These are phyloP conservation scores for Thunnus thynnus DNA, from an alignment of 2,113 vertebrate species.

Conservation along the genomic window DNA sequence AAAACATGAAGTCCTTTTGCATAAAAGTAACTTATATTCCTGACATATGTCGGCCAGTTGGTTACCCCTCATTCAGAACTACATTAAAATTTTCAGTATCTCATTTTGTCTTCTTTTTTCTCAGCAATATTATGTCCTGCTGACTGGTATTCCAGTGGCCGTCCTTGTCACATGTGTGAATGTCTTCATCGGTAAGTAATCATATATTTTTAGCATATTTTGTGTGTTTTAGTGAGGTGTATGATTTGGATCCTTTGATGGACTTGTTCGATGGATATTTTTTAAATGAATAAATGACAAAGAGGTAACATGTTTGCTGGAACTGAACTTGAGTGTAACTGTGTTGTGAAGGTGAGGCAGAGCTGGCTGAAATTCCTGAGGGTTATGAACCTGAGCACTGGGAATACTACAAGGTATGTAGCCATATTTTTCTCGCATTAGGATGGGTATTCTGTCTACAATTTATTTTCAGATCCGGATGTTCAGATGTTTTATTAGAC, in stretches of 20 bases:
- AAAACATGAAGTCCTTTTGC: neutral
- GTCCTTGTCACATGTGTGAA: slow-evolving; percentile 88
- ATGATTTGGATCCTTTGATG: neutral
- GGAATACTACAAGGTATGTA: slow-evolving; percentile 93
- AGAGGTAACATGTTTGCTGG: neutral
- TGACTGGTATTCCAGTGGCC: slow-evolving; percentile 90
- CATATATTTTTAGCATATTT: neutral
- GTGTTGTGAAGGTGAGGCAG: slow-evolving; percentile 89
- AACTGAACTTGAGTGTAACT: slow-evolving; percentile 16
- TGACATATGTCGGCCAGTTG: neutral
- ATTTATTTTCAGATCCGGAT: neutral
- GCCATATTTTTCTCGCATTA: neutral
- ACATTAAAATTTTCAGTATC: neutral
- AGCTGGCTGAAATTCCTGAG: slow-evolving; percentile 93
- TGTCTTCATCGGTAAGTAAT: slow-evolving; percentile 91
- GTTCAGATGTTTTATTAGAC: neutral
- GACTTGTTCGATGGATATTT: too few relatives aligned
- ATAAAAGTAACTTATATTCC: neutral
- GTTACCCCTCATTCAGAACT: neutral
- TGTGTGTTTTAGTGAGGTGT: neutral
- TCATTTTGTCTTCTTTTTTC: slow-evolving; percentile 26
- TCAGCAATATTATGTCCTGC: slow-evolving; percentile 88
- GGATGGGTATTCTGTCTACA: too few relatives aligned
- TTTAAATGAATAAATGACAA: neutral
- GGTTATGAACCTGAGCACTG: slow-evolving; percentile 93